These are phyloP conservation scores for Drosophila kikkawai DNA, from an alignment of 1,140 invertebrate species.

Conservation along the genomic window DNA sequence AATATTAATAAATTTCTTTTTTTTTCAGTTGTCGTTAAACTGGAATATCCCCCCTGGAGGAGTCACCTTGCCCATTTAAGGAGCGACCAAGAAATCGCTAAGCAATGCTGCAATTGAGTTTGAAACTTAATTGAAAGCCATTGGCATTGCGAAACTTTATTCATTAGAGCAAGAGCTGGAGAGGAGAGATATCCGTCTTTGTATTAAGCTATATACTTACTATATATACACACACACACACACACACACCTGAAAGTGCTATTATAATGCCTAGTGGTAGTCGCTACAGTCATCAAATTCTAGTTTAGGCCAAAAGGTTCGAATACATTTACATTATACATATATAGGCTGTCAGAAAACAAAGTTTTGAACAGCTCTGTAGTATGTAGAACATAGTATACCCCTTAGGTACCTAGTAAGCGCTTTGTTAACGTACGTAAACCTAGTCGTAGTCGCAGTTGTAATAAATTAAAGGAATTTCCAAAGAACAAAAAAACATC, in stretches of 20 bases:
- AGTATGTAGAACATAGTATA: slow-evolving; percentile 30
- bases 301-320: slow-evolving; percentile 42
- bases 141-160: slow-evolving; percentile 20
- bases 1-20: not conserved
- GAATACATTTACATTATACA: slow-evolving; percentile 1
- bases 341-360: slow-evolving; percentile 72
- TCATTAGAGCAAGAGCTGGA: not conserved
- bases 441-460: slow-evolving; percentile 20
- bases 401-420: slow-evolving; percentile 22
- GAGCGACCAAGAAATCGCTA: slow-evolving; percentile 12
- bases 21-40: slow-evolving; percentile 6
- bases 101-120: slow-evolving; percentile 45
- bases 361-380: slow-evolving; percentile 56
- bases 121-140: slow-evolving; percentile 44
- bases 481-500: slow-evolving; percentile 47
- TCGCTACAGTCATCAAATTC: slow-evolving; percentile 43
- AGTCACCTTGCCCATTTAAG: slow-evolving; percentile 36
- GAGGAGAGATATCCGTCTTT: slow-evolving; percentile 26
- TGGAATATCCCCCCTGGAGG: slow-evolving; percentile 3
- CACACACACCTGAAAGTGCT: slow-evolving; percentile 26
- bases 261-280: slow-evolving; percentile 44
- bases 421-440: slow-evolving; percentile 16
- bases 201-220: slow-evolving; percentile 55
- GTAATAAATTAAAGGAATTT: slow-evolving; percentile 49
- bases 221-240: slow-evolving; percentile 5